Percentiles rank a stretch among this genome's conserved stretches.
Conservation (phyloP, 2,888 invertebrate species). For the Megaustenia siamemsis region DNA sequence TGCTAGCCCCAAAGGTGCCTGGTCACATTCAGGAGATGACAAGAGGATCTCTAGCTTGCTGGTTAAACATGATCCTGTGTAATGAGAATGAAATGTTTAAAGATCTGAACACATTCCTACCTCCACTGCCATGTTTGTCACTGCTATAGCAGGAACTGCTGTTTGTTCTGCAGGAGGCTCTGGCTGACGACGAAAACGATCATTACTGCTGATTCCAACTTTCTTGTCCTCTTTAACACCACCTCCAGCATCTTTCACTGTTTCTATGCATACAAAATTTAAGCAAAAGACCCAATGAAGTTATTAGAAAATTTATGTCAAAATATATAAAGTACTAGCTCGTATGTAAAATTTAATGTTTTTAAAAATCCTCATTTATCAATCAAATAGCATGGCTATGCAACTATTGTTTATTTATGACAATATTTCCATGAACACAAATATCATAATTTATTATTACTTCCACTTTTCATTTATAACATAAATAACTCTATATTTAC, state of each 20-base stretch:
- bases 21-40: not conserved
- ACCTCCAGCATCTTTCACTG: conserved; percentile 24
- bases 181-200: not conserved
- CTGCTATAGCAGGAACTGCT: conserved; percentile 41
- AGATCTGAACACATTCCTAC: not conserved
- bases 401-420: no score
- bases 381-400: no score
- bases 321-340: no score
- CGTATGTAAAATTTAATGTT: no score
- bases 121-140: conserved; percentile 31
- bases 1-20: no score
- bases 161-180: not conserved
- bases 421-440: no score
- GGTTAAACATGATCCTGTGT: not conserved
- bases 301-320: no score
- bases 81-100: not conserved
- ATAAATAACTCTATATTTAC: no score
- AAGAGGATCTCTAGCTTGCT: not conserved
- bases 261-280: conserved; percentile 18
- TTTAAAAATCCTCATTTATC: no score
- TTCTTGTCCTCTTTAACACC: conserved; percentile 15
- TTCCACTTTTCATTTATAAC: no score
- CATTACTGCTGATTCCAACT: conserved; percentile 14
- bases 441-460: no score
- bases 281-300: no score